Evolutionary conservation across 2,113 vertebrate species (phyloP), one percentile per base, ranked within the genome.

Genomic region (Beaufortia kweichowensis): DNA sequence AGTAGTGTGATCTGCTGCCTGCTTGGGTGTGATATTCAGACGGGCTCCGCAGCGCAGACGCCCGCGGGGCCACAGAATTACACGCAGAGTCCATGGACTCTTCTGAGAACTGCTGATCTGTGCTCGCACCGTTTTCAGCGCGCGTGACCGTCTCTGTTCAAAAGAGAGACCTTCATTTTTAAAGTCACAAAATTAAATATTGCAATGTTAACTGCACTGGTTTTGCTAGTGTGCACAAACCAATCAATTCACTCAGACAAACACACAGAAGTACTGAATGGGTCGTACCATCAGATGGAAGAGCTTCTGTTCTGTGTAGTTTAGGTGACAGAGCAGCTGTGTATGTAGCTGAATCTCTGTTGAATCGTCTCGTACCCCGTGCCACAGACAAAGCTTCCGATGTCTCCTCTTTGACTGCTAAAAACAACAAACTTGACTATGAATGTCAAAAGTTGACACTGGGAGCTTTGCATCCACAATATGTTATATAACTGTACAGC

Each of bases 201-300:
- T 35, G n/a, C n/a, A n/a, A n/a, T n/a, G n/a, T n/a, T n/a, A n/a
- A n/a, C n/a, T n/a, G n/a, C n/a, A n/a, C n/a, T n/a, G n/a, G n/a
- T n/a, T n/a, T n/a, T n/a, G 17, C 17, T 48, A 53, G 19, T 68
- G 43, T 24, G 31, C 48, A 1, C 3, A 2, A 75, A 76, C 33
- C 64, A 23, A 46, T 75, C 67, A 15, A 79, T 80, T 69, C 66
- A 74, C 55, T 77, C 56, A 21, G 3, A 2, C 17, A 41, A 65
- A 15, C 48, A 59, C 4, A 26, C n/a, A 12, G 29, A 21, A 14
- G 24, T 23, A 2, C 41, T 15, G 19, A 55, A 53, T 1, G 6
- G n/a, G 73, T 11, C 81, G 84, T 93, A 94, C 94, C 94, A 92
- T 92, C 89, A 84, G 87, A 89, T 61, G 87, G 84, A 81, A 76